Evolutionary conservation across 2,797 vertebrate species (phyloP), one percentile per base, ranked within the genome.

Genomic region (Stomatorhinus walkeri): DNA sequence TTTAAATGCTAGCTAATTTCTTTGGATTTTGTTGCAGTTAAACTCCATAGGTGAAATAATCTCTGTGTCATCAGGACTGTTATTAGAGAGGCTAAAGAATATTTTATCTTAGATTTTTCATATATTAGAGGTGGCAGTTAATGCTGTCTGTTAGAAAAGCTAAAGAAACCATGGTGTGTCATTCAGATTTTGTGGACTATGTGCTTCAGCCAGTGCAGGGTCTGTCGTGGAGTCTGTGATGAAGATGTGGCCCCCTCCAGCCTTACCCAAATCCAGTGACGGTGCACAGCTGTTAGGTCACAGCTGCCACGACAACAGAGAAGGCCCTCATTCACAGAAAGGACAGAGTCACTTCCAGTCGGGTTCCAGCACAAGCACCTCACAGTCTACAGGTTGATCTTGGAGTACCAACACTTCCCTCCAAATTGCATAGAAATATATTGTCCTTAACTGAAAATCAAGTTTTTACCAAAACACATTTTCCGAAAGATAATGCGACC

Each of bases 191-290:
- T 86, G 68, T 36, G 51, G n/a, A n/a, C 4, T 68, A 9, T 85
- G 72, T 83, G 87, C 61, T 28, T 51, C 51, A 49, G 88, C 56
- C 22, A 59, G 32, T 59, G 49, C 89, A 83, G 89, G 61, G 46
- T 90, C 92, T 28, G 92, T 87, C 1, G 92, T 96, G 0, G 95
- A 96, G 0, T 92, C 92, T 0, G 93, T 95, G 28, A 92, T 96
- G 94, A 96, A 95, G 92, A 95, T 95, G 95, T 96, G 95, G 95
- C 95, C 96, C 0, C 95, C 89, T 51, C 89, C 89, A 40, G 81
- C 88, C 68, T 52, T 68, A 51, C 88, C 36, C 46, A 59, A 81
- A 8, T 64, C 79, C 32, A 86, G 83, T 51, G 3, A 91, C 90
- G 32, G 93, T 59, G 93, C 91, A 32, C 28, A 32, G 28, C 28